These are phyloP conservation scores for Lepus americanus DNA, from an alignment of 2,113 vertebrate species.

Conservation along the genomic window DNA sequence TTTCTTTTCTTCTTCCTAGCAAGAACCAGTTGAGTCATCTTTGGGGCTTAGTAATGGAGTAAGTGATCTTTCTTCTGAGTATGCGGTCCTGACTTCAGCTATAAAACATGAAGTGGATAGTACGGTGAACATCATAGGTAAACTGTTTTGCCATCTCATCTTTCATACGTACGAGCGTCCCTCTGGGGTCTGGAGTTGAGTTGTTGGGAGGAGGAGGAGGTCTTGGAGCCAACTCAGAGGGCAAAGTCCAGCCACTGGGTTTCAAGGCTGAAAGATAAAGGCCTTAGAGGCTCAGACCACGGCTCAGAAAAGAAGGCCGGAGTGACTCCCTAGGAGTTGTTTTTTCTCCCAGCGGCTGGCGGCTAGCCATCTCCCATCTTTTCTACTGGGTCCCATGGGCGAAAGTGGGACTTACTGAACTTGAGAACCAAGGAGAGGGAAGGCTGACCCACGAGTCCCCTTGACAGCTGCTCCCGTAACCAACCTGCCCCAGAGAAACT, in stretches of 20 bases:
- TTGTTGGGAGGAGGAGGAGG: neutral
- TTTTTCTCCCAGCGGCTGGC: neutral
- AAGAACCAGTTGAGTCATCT: slow-evolving; percentile 91
- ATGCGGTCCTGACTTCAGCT: slow-evolving; percentile 86
- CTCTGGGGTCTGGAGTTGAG: slow-evolving; percentile 36
- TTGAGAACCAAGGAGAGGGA: neutral
- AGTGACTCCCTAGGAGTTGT: neutral
- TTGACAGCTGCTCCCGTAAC: rapidly evolving
- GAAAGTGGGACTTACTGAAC: neutral
- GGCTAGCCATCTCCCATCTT: neutral
- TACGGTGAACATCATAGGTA: slow-evolving; percentile 91
- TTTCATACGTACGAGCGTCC: slow-evolving; percentile 37
- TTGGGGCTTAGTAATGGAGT: slow-evolving; percentile 89
- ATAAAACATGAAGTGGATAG: slow-evolving; percentile 92
- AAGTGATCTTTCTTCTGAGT: slow-evolving; percentile 88
- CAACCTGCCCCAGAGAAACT: neutral
- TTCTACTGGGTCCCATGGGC: rapidly evolving
- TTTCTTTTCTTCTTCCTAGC: slow-evolving; percentile 88
- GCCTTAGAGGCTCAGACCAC: neutral
- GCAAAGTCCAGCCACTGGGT: neutral
- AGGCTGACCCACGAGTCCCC: neutral
- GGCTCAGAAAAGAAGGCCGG: neutral
- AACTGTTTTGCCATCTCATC: slow-evolving; percentile 81
- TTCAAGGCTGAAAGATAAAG: slow-evolving; percentile 6
- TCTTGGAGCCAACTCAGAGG: slow-evolving; percentile 42